Conservation (phyloP, 2,797 vertebrate species). For the Hipposideros larvatus region DNA sequence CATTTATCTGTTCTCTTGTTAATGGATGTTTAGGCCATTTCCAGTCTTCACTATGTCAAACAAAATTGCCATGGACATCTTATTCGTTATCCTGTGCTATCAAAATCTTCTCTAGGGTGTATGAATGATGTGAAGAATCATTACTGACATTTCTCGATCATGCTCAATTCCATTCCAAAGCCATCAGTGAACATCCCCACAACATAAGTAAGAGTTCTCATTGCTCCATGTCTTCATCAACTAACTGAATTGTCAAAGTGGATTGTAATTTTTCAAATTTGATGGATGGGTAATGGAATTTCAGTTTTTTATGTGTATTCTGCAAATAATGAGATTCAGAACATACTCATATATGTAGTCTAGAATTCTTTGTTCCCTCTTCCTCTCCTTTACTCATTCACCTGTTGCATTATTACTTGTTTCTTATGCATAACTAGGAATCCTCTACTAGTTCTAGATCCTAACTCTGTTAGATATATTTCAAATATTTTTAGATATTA, state of each 20-base stretch:
- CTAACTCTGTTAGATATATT: neutral
- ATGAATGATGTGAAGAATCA: neutral
- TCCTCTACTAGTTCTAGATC: neutral
- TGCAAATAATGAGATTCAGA: neutral
- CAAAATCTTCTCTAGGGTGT: neutral
- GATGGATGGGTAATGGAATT: neutral
- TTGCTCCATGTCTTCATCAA: neutral
- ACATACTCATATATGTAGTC: neutral
- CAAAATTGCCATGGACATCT: neutral
- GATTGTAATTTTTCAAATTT: neutral
- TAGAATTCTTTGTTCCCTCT: neutral
- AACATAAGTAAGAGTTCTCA: neutral
- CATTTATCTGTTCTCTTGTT: neutral
- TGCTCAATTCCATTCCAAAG: neutral
- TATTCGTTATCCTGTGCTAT: neutral
- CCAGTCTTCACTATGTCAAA: neutral
- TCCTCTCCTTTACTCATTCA: neutral
- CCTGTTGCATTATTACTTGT: neutral
- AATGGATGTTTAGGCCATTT: neutral
- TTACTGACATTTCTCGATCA: neutral
- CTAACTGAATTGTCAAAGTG: neutral
- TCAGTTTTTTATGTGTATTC: neutral
- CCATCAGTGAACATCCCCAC: neutral
- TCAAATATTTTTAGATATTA: neutral
- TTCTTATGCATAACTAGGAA: neutral